Evolutionary conservation across 2,113 vertebrate species (phyloP), one percentile per base, ranked within the genome.

Genomic region (Chaetops frenatus): DNA sequence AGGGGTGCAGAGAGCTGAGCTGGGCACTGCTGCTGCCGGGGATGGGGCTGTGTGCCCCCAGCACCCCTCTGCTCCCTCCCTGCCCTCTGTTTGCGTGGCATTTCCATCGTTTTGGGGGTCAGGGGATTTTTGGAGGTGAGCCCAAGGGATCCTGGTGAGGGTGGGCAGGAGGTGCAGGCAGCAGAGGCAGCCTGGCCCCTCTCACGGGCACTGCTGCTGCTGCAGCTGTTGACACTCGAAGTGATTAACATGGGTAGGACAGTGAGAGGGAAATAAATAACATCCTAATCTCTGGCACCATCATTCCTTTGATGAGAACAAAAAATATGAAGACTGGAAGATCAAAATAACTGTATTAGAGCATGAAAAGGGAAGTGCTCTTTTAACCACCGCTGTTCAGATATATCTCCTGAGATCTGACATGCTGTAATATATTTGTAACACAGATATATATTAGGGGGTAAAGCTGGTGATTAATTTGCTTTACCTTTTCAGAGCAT

Each of bases 401-500:
- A 92, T 86, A 62, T 95, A 93, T 95, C 96, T 96, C 86, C 94
- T 90, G 56, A 94, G 96, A 95, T 97, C 96, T 97, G 97, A 97
- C 95, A 96, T 92, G 93, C 97, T 96, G 78, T 88, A 95, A 97
- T 92, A 86, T 95, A 97, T 96, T 95, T 96, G 96, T 87, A 95
- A 92, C 92, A 91, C 86, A 95, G 90, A 93, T 89, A 74, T 96
- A 86, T 92, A 88, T 93, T 92, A 95, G 85, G 92, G 92, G 88
- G 94, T 86, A 88, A 94, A 95, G 81, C 95, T 66, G 91, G 89
- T 96, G 95, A 93, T 94, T 87, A 96, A 89, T 94, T 98, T 86
- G 82, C 94, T 96, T 92, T 98, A 97, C 96, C 96, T 97, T 97
- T 97, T 95, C 92, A 86, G 91, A 97, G 93, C 96, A 93, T 95